Evolutionary conservation across 2,113 vertebrate species (phyloP).

Genomic region (Epinephelus fuscoguttatus): DNA sequence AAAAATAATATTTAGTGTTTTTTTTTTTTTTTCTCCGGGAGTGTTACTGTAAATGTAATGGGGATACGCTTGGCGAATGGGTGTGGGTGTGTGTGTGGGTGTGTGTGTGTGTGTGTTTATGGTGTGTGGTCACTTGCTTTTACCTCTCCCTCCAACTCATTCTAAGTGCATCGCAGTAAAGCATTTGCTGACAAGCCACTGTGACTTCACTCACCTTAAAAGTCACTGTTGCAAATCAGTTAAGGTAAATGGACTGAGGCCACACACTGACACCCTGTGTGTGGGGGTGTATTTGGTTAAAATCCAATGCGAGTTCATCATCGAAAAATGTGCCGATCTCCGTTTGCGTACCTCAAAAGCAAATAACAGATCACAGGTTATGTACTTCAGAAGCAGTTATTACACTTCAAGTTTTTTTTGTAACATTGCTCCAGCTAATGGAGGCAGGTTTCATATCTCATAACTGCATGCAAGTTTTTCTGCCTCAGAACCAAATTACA

Average conservation of each 20-base stretch:
- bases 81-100: constrained; percentile 18
- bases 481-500: neutral
- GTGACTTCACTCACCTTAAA: constrained; percentile 43
- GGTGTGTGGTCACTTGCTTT: constrained; percentile 41
- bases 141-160: constrained; percentile 33
- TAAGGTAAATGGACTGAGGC: constrained; percentile 22
- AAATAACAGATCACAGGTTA: neutral
- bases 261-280: neutral
- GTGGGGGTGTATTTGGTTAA: constrained; percentile 2
- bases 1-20: constrained; percentile 49
- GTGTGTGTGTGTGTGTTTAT: constrained; percentile 23
- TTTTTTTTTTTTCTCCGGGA: neutral
- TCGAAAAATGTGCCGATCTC: constrained; percentile 3
- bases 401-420: neutral
- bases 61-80: neutral
- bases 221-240: constrained; percentile 45
- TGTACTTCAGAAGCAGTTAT: neutral
- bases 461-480: too few species aligned
- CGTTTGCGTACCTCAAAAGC: neutral
- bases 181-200: constrained; percentile 30
- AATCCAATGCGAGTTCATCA: constrained; percentile 9
- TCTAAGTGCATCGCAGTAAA: constrained; percentile 45
- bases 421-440: neutral
- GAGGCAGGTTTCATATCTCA: neutral
- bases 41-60: constrained; percentile 41